Conservation (phyloP, 2,797 vertebrate genomes). For the Oreochromis grahami region DNA sequence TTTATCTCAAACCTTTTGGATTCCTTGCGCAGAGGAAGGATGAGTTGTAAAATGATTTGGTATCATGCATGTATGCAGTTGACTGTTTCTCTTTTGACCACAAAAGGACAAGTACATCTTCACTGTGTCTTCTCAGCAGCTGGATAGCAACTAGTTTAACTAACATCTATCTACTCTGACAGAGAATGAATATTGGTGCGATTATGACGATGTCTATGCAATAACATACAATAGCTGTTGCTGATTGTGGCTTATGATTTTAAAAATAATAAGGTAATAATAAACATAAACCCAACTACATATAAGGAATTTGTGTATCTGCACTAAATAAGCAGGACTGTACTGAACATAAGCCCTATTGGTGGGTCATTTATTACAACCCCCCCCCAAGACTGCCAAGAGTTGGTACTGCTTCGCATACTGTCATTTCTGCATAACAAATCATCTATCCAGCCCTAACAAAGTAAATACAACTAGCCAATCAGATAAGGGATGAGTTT, state of each 20-base stretch:
- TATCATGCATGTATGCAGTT: background rate
- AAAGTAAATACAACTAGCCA: background rate
- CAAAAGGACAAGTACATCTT: background rate
- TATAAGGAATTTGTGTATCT: background rate
- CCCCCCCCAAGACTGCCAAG: background rate
- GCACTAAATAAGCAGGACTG: background rate
- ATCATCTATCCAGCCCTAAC: background rate
- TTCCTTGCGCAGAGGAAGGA: background rate
- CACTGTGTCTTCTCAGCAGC: background rate
- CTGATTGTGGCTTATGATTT: background rate
- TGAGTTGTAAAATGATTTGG: background rate
- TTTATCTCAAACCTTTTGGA: background rate
- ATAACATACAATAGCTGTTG: background rate
- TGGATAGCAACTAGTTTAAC: background rate
- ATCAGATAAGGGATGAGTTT: background rate
- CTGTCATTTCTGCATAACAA: background rate
- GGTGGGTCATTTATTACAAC: background rate
- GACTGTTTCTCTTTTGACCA: background rate
- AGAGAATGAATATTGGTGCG: background rate
- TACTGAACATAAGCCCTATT: background rate
- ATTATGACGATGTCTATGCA: background rate
- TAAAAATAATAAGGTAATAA: background rate
- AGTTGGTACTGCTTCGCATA: background rate
- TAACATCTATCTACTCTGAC: background rate
- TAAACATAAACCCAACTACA: background rate